Evolutionary conservation across 2,797 vertebrate genomes (phyloP).

Genomic region (Ptychadena robeensis): DNA sequence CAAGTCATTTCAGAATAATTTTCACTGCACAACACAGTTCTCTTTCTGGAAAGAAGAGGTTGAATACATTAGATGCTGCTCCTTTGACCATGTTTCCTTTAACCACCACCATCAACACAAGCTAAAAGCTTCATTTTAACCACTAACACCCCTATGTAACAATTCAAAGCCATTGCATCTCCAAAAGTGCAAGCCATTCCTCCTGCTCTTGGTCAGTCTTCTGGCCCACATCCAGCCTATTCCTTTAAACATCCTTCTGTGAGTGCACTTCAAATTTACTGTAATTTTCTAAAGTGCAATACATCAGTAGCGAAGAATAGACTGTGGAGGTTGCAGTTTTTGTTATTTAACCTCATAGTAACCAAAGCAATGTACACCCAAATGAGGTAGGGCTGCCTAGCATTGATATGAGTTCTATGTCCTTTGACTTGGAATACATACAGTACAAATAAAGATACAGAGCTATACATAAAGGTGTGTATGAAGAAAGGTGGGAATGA

Average conservation of each 20-base stretch:
- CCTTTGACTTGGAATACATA: background rate
- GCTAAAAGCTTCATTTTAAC: conserved; percentile 30
- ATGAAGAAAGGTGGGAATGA: no score
- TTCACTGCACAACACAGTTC: background rate
- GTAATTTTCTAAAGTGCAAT: conserved; percentile 56
- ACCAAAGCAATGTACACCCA: background rate
- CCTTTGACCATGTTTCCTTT: conserved; percentile 13
- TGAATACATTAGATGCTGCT: background rate
- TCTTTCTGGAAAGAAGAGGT: background rate
- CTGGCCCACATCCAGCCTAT: conserved; percentile 30
- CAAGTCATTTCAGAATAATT: background rate
- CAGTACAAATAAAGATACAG: no score
- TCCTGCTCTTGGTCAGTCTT: background rate
- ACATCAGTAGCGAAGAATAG: conserved; percentile 15
- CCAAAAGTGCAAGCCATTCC: background rate
- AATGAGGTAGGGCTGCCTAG: background rate
- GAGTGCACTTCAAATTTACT: conserved; percentile 43
- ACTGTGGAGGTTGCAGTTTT: conserved; percentile 31
- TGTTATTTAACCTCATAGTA: conserved; percentile 8
- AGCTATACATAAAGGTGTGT: no score
- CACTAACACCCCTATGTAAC: background rate
- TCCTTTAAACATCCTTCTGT: conserved; percentile 42
- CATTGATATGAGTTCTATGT: background rate
- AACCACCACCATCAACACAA: background rate
- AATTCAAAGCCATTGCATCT: conserved; percentile 9